phyloP scores from a whole-genome alignment of 2,113 vertebrate genomes.

The Hemiscyllium ocellatum region DNA sequence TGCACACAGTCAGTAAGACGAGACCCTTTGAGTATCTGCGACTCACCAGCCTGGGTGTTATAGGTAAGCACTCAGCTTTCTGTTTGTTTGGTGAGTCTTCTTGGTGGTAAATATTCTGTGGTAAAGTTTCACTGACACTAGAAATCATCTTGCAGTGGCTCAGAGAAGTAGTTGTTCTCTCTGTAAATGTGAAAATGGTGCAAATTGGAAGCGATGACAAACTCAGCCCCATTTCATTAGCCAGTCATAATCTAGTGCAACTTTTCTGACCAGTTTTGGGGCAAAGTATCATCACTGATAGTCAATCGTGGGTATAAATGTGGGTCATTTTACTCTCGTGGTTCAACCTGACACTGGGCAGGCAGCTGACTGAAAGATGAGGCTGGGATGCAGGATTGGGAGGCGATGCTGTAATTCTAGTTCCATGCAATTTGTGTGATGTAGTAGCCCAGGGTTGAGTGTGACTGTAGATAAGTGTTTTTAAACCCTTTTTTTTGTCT shows the following conservation, averaged over 20 bases:
- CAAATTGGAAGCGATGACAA: not conserved
- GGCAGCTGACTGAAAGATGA: not conserved
- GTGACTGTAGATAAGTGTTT: not conserved
- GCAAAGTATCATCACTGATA: not conserved
- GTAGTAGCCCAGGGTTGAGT: not conserved
- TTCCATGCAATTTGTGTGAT: not conserved
- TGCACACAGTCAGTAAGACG: conserved; percentile 97
- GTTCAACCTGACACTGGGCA: not conserved
- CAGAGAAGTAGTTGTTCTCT: not conserved
- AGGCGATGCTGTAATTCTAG: too few species aligned
- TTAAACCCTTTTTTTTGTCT: not conserved
- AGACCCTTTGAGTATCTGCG: conserved; percentile 92
- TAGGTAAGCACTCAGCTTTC: conserved; percentile 64
- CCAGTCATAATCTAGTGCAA: not conserved
- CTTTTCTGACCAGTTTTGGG: not conserved
- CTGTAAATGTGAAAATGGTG: not conserved
- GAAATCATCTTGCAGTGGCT: not conserved
- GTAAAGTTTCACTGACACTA: not conserved
- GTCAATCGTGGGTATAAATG: not conserved
- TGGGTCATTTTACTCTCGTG: not conserved
- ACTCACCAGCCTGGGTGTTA: conserved; percentile 92
- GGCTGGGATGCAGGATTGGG: too few species aligned
- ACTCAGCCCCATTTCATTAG: not conserved
- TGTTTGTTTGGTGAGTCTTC: conserved; percentile 31
- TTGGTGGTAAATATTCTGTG: not conserved